A percentile compares a stretch with the other conserved stretches of the same genome.
Evolutionary conservation across 2,888 invertebrate genomes (phyloP).

Genomic region (Atethmia centrago): DNA sequence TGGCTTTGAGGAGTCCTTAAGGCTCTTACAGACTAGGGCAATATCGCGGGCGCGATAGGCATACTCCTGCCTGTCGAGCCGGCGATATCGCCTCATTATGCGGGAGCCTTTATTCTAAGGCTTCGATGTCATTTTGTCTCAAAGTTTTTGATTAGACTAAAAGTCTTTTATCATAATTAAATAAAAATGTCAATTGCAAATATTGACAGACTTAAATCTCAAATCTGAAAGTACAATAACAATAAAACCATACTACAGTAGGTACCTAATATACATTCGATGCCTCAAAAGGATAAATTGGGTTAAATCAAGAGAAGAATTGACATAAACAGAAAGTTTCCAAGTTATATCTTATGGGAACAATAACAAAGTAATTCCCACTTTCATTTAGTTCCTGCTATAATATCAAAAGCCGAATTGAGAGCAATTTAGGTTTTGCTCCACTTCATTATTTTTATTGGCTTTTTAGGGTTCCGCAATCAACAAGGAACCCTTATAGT

Average conservation of each 20-base stretch:
- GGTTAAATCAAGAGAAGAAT: constrained; percentile 37
- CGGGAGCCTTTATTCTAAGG: no score
- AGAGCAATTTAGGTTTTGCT: constrained; percentile 33
- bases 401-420: constrained; percentile 36
- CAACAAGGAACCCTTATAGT: no score
- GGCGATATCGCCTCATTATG: no score
- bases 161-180: background rate
- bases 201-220: background rate
- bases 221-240: constrained; percentile 13
- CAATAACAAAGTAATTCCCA: constrained; percentile 50
- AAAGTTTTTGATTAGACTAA: background rate
- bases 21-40: no score
- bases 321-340: constrained; percentile 52
- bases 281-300: constrained; percentile 37
- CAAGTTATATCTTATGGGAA: constrained; percentile 50
- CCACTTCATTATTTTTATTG: constrained; percentile 21
- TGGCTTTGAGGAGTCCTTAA: background rate
- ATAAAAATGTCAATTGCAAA: background rate
- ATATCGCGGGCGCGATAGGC: no score
- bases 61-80: no score
- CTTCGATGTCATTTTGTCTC: background rate
- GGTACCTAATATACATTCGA: constrained; percentile 34
- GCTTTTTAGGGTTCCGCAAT: no score
- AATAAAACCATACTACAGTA: constrained; percentile 16
- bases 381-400: constrained; percentile 40